A percentile compares a stretch with the other conserved stretches of the same genome.
These are phyloP conservation scores for Butorides virescens DNA, from an alignment of 2,113 vertebrate genomes.

Conservation along the genomic window DNA sequence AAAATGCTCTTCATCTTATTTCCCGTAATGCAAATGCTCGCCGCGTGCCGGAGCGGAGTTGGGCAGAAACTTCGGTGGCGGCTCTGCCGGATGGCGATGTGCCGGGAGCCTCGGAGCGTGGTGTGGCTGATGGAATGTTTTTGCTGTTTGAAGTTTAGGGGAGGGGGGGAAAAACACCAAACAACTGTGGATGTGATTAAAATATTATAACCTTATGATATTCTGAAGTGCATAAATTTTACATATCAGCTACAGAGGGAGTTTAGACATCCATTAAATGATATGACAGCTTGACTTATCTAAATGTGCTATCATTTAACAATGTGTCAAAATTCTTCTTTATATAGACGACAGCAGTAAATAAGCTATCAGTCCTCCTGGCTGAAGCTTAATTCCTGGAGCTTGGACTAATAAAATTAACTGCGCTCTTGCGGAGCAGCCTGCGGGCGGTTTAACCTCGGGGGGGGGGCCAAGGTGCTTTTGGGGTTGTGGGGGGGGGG, in stretches of 20 bases:
- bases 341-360: constrained; percentile 81
- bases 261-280: constrained; percentile 84
- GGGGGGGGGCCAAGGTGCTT: background rate
- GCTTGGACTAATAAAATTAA: constrained; percentile 36
- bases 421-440: background rate
- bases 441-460: background rate
- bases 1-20: background rate
- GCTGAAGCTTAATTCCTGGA: constrained; percentile 71
- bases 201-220: constrained; percentile 82
- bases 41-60: background rate
- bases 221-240: constrained; percentile 85
- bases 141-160: constrained; percentile 58
- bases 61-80: background rate
- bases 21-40: background rate
- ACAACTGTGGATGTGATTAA: constrained; percentile 75
- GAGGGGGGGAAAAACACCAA: background rate
- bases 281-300: constrained; percentile 85
- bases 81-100: background rate
- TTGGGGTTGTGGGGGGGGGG: background rate
- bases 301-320: constrained; percentile 86
- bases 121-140: constrained; percentile 41
- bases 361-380: constrained; percentile 80
- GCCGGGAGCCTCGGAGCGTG: background rate
- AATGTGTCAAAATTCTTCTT: constrained; percentile 84
- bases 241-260: constrained; percentile 76